Evolutionary conservation across 2,797 vertebrate genomes (phyloP).

Genomic region (Manis pentadactyla): DNA sequence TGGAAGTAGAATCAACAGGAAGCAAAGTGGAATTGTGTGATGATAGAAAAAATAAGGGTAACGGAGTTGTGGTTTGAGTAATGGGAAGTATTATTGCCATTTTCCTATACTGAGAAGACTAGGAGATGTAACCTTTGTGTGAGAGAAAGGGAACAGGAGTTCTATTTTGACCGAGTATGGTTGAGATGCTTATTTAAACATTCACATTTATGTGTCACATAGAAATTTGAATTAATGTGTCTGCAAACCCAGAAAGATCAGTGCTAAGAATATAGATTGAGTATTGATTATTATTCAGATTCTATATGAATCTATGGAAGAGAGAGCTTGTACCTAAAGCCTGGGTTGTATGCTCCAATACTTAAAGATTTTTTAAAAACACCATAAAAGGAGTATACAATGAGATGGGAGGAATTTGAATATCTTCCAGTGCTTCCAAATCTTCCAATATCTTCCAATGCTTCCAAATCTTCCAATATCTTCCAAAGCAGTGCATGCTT

Average conservation of each 20-base stretch:
- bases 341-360: neutral
- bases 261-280: neutral
- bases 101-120: neutral
- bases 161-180: neutral
- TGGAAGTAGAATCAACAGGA: neutral
- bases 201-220: neutral
- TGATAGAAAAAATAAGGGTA: neutral
- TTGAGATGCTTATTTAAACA: neutral
- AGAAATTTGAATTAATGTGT: neutral
- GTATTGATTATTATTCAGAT: neutral
- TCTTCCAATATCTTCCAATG: too few relatives aligned
- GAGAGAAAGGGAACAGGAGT: neutral
- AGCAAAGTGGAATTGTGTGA: neutral
- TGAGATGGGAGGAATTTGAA: neutral
- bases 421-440: too few relatives aligned
- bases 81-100: neutral
- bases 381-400: neutral
- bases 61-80: neutral
- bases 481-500: neutral
- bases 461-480: too few relatives aligned
- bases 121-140: neutral
- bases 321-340: neutral
- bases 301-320: neutral
- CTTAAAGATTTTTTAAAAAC: neutral
- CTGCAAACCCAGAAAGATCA: neutral